These are phyloP conservation scores for Limenitis camilla DNA, from an alignment of 2,888 invertebrate genomes.

Conservation along the genomic window DNA sequence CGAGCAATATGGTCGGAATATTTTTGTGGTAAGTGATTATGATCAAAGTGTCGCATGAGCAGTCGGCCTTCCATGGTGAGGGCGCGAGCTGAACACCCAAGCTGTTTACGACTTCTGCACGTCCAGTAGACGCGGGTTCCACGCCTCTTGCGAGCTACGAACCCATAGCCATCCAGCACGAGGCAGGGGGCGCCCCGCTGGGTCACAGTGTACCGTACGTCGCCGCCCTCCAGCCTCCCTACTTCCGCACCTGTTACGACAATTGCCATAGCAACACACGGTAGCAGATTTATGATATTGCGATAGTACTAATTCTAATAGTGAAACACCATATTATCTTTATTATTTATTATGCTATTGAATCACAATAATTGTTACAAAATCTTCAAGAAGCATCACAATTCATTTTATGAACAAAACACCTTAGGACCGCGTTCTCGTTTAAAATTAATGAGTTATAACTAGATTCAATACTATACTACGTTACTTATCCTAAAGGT, in stretches of 20 bases:
- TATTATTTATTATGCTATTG: conserved; percentile 27
- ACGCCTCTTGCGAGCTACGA: conserved; percentile 60
- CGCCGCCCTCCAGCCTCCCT: conserved; percentile 22
- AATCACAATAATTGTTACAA: conserved; percentile 22
- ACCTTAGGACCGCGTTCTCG: no score
- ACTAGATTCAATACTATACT: no score
- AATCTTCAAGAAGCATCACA: conserved; percentile 9
- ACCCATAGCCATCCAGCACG: conserved; percentile 53
- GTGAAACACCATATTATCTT: conserved; percentile 16
- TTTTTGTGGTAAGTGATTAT: conserved; percentile 47
- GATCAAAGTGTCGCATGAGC: conserved; percentile 35
- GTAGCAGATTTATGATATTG: conserved; percentile 1
- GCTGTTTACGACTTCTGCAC: conserved; percentile 49
- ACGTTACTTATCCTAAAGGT: no score
- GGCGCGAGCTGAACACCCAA: conserved; percentile 52
- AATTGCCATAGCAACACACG: conserved; percentile 22
- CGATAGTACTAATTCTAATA: not conserved
- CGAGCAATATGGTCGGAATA: conserved; percentile 40
- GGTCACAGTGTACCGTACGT: conserved; percentile 58
- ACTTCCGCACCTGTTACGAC: conserved; percentile 32
- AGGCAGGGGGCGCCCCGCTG: conserved; percentile 62
- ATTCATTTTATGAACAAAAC: conserved; percentile 17
- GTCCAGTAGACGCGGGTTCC: conserved; percentile 63
- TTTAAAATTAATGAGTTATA: no score
- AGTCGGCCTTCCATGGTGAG: conserved; percentile 54